Evolutionary conservation across 2,113 vertebrate genomes (phyloP), one percentile per base, ranked within the genome.

Genomic region (Maylandia zebra): DNA sequence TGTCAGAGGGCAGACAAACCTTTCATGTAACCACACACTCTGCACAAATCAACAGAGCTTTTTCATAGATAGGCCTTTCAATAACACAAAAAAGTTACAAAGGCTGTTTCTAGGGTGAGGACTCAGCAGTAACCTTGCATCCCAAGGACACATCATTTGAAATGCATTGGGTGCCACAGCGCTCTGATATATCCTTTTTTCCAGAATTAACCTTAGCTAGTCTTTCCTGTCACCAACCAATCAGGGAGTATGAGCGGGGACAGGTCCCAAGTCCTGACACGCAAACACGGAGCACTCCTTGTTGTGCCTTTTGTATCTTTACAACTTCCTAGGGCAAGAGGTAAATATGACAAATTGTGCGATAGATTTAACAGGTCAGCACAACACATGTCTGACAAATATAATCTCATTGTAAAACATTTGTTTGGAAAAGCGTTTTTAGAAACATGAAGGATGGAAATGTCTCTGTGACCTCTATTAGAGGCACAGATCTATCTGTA

Each of bases 131-230:
- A 93, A 95, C 96, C 94, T 95, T 94, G 92, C 89, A 92, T 94
- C 86, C 88, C 95, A 96, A 96, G 95, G 94, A 95, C 94, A 94
- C 91, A 92, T 91, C 85, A 95, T 95, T 96, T 96, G 92, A 96
- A 96, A 96, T 96, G 95, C 95, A 96, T 95, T 96, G 94, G 88
- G 84, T 93, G 93, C 92, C 93, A 94, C 91, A 61, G 78, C 36
- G 11, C 89, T 91, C 89, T 94, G 89, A 95, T 94, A 91, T 90
- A 92, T 94, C 92, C 89, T 82, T 92, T 93, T 87, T 84, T 93
- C 86, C 74, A 61, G 90, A 91, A 93, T 95, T 96, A 96, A 95
- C 93, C 94, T 96, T 82, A 50, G 86, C 92, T 91, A 91, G 92
- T 92, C 91, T 93, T 85, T 93, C 80, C 86, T 93, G 91, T 95